Evolutionary conservation across 2,888 invertebrate species (phyloP).

Genomic region (Conchocele bisecta): DNA sequence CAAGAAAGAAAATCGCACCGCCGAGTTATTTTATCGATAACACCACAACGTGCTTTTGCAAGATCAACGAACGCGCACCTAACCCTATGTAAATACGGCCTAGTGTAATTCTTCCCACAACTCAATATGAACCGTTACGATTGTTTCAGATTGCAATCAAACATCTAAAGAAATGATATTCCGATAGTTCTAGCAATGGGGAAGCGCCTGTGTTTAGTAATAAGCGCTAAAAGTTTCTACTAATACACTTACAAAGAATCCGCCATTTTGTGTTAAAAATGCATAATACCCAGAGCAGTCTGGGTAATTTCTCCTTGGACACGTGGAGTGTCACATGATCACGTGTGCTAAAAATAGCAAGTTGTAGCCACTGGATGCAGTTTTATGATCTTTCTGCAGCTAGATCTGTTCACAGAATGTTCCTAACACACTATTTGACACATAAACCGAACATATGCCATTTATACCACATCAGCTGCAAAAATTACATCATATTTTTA

Average conservation of each 20-base stretch:
- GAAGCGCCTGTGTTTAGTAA: slow-evolving; percentile 38
- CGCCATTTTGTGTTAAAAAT: slow-evolving; percentile 75
- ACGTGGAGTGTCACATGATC: slow-evolving; percentile 62
- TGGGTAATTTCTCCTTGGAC: slow-evolving; percentile 60
- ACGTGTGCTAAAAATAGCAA: too few species aligned
- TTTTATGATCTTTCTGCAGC: too few species aligned
- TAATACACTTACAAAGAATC: slow-evolving; percentile 73
- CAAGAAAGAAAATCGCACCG: too few species aligned
- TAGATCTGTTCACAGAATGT: too few species aligned
- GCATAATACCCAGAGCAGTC: slow-evolving; percentile 50
- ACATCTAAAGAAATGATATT: slow-evolving; percentile 49
- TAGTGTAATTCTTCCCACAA: slow-evolving; percentile 37
- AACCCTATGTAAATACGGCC: slow-evolving; percentile 37
- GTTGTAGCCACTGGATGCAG: too few species aligned
- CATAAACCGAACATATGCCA: too few species aligned
- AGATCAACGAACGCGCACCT: slow-evolving; percentile 29
- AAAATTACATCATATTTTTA: too few species aligned
- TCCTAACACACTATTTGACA: too few species aligned
- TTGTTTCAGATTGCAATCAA: slow-evolving; percentile 53
- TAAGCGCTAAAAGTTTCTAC: slow-evolving; percentile 60
- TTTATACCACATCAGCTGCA: too few species aligned
- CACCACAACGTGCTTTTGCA: too few species aligned
- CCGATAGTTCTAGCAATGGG: slow-evolving; percentile 34
- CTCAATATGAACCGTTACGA: slow-evolving; percentile 29
- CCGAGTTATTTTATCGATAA: too few species aligned